A percentile compares a stretch with the other conserved stretches of the same genome.
phyloP scores from a whole-genome alignment of 2,797 vertebrate genomes.

The Anisognathus igniventris region DNA sequence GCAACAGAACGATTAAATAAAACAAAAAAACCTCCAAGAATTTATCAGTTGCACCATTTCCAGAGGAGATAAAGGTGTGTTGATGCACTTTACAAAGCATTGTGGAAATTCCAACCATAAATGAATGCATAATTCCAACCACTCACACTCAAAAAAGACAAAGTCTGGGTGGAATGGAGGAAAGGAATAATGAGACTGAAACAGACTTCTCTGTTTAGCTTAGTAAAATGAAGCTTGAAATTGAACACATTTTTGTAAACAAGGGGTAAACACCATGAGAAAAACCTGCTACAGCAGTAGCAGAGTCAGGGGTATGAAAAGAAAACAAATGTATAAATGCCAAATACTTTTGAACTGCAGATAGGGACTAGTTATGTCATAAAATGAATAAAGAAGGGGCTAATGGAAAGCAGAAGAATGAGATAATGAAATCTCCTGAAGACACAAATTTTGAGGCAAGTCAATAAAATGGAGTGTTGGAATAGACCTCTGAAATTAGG shows the following conservation, averaged over 20 bases:
- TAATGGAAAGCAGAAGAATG: background rate
- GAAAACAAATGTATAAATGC: background rate
- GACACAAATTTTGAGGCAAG: background rate
- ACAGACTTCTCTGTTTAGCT: background rate
- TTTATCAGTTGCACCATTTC: background rate
- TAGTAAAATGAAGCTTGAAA: background rate
- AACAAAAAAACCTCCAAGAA: background rate
- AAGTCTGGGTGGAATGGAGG: background rate
- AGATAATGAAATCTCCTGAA: background rate
- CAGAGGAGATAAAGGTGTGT: background rate
- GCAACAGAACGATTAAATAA: background rate
- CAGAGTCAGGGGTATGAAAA: background rate
- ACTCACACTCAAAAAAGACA: background rate
- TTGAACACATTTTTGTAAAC: fast-evolving
- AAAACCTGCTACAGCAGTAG: background rate
- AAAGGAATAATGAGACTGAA: background rate
- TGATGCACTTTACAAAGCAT: background rate
- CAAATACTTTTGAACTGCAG: background rate
- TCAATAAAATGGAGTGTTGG: background rate
- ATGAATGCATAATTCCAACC: background rate
- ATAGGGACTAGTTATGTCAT: background rate
- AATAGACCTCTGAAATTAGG: background rate
- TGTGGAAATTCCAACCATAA: background rate
- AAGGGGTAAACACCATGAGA: background rate
- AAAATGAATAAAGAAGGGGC: background rate